Base-by-base conservation (phyloP, 2,888 invertebrate genomes). In the Tortrix viridana region DNA sequence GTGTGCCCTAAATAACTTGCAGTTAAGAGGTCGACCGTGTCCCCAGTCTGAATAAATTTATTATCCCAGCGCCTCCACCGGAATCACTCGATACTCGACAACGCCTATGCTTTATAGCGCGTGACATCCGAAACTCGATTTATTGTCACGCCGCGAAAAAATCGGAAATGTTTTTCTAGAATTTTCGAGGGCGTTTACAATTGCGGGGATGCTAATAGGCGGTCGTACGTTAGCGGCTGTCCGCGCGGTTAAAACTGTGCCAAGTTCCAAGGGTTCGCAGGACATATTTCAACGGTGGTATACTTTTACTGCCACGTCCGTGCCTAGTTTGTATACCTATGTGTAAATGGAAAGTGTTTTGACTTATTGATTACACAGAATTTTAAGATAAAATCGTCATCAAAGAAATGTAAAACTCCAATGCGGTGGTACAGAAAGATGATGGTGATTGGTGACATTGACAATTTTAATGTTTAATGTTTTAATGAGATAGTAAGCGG, bases 31-130 rank as follows among this genome's bases (percentile, higher is more conserved):
- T 80, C 84, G 83, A 62, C 76, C 70, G 80, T n/a, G n/a, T 79
- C 84, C 82, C 84, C 81, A 71, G 83, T 82, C 84, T 89, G 91
- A 90, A 91, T 92, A 92, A 87, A 90, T 91, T 89, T 88, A 77
- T 82, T 74, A 80, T 71, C 65, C 72, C 71, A 75, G 73, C 76
- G 75, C 76, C 74, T 79, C 76, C 76, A 78, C 87, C 89, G 90
- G 90, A 91, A 84, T 85, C 83, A 80, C 86, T 88, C 88, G 89
- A 90, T 90, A 89, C 86, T 86, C 88, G 80, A 82, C 84, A 79
- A 85, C 87, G 89, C 86, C 89, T 89, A 88, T 87, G 92, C 84
- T 90, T 92, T 92, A 92, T 92, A 90, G 80, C 84, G 88, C 91
- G 80, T 92, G 85, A 89, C 89, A 88, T 91, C 92, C 92, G 91